Evolutionary conservation across 2,797 vertebrate genomes (phyloP), one percentile per base, ranked within the genome.

Genomic region (Champsocephalus esox): DNA sequence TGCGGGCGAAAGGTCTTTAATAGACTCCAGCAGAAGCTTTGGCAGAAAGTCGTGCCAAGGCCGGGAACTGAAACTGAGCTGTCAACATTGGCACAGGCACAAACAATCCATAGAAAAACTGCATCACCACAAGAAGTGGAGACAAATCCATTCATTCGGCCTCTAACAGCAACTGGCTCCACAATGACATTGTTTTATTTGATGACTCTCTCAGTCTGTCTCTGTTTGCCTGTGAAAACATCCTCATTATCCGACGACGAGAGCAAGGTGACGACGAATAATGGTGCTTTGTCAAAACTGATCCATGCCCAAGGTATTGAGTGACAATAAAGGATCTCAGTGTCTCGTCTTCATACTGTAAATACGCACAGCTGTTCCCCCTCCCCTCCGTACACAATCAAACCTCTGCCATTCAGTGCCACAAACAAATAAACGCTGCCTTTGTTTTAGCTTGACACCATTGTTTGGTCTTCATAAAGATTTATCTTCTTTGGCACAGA

Each of bases 221-320:
- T 87, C 66, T 62, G 75, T 83, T 72, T 74, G 71, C 70, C 73
- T 66, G 38, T 66, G 77, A 84, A 91, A 80, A 82, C 82, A 74
- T 92, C 81, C 73, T 92, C 83, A 90, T 92, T 91, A 88, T 94
- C 59, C 63, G 79, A 87, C 85, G 87, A 91, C 83, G 77, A 66
- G 21, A 88, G 83, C 89, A 94, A 95, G 93, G 93, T 94, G 92
- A 92, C 73, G 34, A 93, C 41, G 59, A 93, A 96, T 94, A 95
- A 94, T 90, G 87, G 84, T 32, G 79, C 93, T 92, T 95, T 95
- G 92, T 95, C 86, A 86, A 59, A 84, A 45, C 81, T 50, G 74
- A 81, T 79, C 77, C 76, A 74, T 78, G 85, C 81, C 78, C 87
- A 94, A 94, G 93, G 93, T 94, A 87, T 87, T 82, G 84, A 86